These are phyloP conservation scores for Premnoplex brunnescens DNA, from an alignment of 2,797 vertebrate species.

Conservation along the genomic window DNA sequence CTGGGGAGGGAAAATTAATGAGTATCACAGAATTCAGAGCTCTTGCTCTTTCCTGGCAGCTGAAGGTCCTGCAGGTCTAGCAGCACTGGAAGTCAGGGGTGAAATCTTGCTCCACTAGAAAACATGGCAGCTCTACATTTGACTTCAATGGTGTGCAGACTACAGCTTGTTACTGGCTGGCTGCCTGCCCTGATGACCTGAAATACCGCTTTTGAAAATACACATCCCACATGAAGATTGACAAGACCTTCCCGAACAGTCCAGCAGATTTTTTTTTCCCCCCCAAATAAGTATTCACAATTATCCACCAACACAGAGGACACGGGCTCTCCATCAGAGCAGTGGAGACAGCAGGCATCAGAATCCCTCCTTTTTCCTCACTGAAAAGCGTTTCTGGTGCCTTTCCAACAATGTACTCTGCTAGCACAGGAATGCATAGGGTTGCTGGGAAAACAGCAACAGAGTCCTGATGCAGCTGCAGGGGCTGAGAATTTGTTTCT, in stretches of 20 bases:
- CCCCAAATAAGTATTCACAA: neutral
- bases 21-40: neutral
- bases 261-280: neutral
- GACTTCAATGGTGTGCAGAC: neutral
- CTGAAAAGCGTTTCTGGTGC: neutral
- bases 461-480: neutral
- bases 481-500: neutral
- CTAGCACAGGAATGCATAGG: neutral
- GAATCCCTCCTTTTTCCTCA: neutral
- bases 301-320: neutral
- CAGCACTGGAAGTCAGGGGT: neutral
- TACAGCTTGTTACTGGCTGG: neutral
- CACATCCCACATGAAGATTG: fast-evolving
- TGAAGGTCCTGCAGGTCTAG: neutral
- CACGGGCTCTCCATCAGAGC: neutral
- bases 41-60: neutral
- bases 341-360: neutral
- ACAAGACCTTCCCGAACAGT: neutral
- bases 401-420: neutral
- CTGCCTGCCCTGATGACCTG: neutral
- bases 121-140: neutral
- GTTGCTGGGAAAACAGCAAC: neutral
- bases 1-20: neutral
- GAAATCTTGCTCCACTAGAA: neutral
- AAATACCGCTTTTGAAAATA: neutral